Evolutionary conservation across 2,888 invertebrate genomes (phyloP).

Genomic region (Melipona beecheii): DNA sequence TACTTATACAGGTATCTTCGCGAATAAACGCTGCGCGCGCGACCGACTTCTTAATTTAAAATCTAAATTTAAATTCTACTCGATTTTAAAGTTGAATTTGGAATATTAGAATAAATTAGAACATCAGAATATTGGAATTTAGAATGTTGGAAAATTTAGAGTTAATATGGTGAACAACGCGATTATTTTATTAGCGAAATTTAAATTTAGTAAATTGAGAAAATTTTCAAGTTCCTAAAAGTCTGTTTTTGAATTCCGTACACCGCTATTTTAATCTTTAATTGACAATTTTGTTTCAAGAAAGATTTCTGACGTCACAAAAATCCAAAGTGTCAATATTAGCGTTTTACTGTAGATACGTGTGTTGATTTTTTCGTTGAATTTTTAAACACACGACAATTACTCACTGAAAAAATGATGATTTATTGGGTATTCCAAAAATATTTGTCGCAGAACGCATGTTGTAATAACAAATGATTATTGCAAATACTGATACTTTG

Average conservation of each 20-base stretch:
- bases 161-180: too few species aligned
- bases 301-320: neutral
- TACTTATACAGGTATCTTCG: constrained; percentile 4
- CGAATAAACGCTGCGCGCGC: neutral
- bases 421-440: neutral
- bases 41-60: too few species aligned
- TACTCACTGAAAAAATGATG: neutral
- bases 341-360: neutral
- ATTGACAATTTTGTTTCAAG: neutral
- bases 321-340: neutral
- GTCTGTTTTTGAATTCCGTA: neutral
- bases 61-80: neutral
- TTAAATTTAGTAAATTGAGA: too few species aligned
- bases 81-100: too few species aligned
- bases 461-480: neutral
- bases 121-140: too few species aligned
- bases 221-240: too few species aligned
- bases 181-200: neutral
- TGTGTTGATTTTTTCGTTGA: neutral
- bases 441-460: neutral
- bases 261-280: neutral
- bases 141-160: too few species aligned
- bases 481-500: neutral
- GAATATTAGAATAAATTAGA: too few species aligned
- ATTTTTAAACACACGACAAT: neutral